Percentiles rank a stretch among this genome's conserved stretches.
phyloP scores from a whole-genome alignment of 2,113 vertebrate genomes.

The Geococcyx californianus region DNA sequence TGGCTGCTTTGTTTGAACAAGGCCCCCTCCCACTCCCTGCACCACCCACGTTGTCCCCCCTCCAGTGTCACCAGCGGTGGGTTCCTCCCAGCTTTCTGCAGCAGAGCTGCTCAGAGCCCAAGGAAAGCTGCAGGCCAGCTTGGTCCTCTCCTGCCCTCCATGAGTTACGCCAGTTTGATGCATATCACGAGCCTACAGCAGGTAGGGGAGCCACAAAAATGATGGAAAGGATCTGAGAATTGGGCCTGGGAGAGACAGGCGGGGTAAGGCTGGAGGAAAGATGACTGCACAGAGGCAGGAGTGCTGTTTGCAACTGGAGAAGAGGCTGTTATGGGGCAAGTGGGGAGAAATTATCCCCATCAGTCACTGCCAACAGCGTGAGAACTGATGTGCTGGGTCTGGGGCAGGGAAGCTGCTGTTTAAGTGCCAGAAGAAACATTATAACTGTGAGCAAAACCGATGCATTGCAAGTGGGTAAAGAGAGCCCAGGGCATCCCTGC shows the following conservation, averaged over 20 bases:
- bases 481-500: too few species aligned
- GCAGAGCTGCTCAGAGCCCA: not conserved
- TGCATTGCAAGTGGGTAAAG: not conserved
- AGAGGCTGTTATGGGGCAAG: not conserved
- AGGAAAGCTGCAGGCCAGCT: not conserved
- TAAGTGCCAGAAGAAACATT: not conserved
- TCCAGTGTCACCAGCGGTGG: fast-evolving
- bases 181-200: not conserved
- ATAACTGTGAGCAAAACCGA: not conserved
- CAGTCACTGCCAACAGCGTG: not conserved
- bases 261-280: not conserved
- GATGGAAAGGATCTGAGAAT: not conserved
- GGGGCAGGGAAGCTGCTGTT: not conserved
- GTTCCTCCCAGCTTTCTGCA: not conserved
- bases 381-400: not conserved
- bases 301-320: not conserved
- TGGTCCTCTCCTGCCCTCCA: not conserved
- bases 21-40: fast-evolving
- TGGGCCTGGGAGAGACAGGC: not conserved
- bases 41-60: not conserved
- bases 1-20: not conserved
- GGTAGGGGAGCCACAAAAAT: not conserved
- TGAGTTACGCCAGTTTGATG: not conserved
- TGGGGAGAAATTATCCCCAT: not conserved
- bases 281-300: not conserved